Evolutionary conservation across 2,888 invertebrate species (phyloP), one percentile per base, ranked within the genome.

Genomic region (Drosophila seclusa): DNA sequence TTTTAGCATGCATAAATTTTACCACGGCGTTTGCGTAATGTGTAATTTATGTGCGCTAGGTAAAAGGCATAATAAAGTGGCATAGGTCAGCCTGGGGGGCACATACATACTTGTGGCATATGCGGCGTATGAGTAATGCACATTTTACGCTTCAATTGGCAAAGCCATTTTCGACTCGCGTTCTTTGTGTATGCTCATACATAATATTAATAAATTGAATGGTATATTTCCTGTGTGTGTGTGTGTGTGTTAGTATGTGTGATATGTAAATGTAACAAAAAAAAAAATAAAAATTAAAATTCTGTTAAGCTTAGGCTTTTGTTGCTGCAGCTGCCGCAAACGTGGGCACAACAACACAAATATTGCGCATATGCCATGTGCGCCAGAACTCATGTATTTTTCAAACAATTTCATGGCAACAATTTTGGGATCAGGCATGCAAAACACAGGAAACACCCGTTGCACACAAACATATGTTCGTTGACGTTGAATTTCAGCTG

Each of bases 161-260:
- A 85, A 84, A 80, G 83, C 82, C 74, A 85, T 87, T 87, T 83
- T 52, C 53, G 59, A 29, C 49, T 70, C 64, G 63, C 76, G 45
- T 73, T 45, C 74, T 40, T 29, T 34, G 36, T 36, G 62, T 45
- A 45, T 31, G 52, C 60, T 66, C 76, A 59, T 78, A 81, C 81
- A 69, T 81, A 83, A 77, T 87, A 87, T 85, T 85, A 83, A 87
- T 87, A 85, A 85, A 88, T 85, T 88, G 82, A 85, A 87, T 83
- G 80, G 79, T 77, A 75, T 79, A 71, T 76, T 58, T 49, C 57
- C 40, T 29, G 27, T 21, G 34, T 73, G 52, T 58, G 49, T 72
- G 59, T 32, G 45, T 53, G 55, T 31, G 27, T 42, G 27, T 45
- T n/a, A 13, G 21, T 40, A 29, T 38, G 58, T 54, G 53, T 53